A percentile compares a stretch with the other conserved stretches of the same genome.
phyloP scores from a whole-genome alignment of 2,113 vertebrate genomes.

The Chrysochloris asiatica region DNA sequence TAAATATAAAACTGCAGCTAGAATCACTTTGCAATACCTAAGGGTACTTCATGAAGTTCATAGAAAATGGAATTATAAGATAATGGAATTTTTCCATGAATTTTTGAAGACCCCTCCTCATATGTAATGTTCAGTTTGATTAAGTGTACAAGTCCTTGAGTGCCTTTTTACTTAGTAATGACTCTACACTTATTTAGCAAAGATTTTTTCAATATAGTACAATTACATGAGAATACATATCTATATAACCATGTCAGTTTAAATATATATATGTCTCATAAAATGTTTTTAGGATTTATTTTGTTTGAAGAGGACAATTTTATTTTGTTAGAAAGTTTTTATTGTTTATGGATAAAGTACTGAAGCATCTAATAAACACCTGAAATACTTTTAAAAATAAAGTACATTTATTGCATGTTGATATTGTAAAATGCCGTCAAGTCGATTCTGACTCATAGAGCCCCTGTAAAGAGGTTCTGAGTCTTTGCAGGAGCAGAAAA shows the following conservation, averaged over 20 bases:
- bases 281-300: background rate
- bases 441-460: too few species aligned
- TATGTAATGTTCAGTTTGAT: background rate
- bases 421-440: too few species aligned
- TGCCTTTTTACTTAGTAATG: background rate
- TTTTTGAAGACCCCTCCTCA: too few species aligned
- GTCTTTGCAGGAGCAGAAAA: too few species aligned
- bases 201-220: background rate
- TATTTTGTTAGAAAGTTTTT: too few species aligned
- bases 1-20: background rate
- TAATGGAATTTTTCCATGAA: too few species aligned
- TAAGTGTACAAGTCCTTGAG: background rate
- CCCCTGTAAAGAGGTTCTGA: too few species aligned
- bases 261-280: too few species aligned
- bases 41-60: too few species aligned
- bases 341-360: background rate
- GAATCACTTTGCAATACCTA: background rate
- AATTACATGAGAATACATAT: background rate
- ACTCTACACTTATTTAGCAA: background rate
- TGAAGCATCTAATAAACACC: background rate
- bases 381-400: conserved; percentile 6
- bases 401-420: too few species aligned
- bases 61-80: too few species aligned
- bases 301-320: background rate
- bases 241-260: background rate